Evolutionary conservation across 92 coral and sea anemone genomes (phyloP), one percentile per base, ranked within the genome.

Genomic region (Bergia puertoricense): DNA sequence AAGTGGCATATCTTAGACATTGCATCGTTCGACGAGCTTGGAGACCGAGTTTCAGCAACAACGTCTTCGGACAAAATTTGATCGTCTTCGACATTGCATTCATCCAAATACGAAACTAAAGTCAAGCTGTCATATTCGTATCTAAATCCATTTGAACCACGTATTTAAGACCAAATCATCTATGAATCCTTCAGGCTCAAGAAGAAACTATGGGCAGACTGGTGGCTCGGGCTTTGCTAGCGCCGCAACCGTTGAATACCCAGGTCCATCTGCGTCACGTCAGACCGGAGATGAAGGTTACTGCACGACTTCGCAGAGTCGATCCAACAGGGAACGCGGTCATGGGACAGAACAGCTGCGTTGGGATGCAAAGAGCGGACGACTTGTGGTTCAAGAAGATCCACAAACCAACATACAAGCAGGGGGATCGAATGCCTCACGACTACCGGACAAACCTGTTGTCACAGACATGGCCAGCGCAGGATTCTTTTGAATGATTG

Each of bases 401-500:
- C 50, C 79, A 1, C 36, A 13, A 8, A 10, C 30, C 41, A 7
- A 1, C n/a, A 1, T 38, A 2, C 87, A 51, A 23, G 46, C 48
- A 72, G n/a, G 62, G 15, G 79, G 15, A 44, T 7, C 37, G 30
- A 84, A 14, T 30, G 77, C 44, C 22, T 84, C 87, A 18, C 78
- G 54, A 48, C 68, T 71, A 3, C 20, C 87, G 23, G 87, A 84
- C 46, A 84, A 84, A 15, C 87, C 87, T 69, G 87, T 84, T 84
- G 79, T 84, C n/a, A 84, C 78, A 13, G 65, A 69, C 14, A 84
- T 84, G 87, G 87, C 87, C 6, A 84, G 87, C 68, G 87, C 87
- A 0, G 87, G 87, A 0, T 84, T 84, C 62, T 84, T 84, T 48
- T 45, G 66, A 84, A 16, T 8, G 68, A 7, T 38, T 7, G 74